Base-by-base conservation (phyloP, 2,113 vertebrate genomes). In the Neogobius melanostomus region DNA sequence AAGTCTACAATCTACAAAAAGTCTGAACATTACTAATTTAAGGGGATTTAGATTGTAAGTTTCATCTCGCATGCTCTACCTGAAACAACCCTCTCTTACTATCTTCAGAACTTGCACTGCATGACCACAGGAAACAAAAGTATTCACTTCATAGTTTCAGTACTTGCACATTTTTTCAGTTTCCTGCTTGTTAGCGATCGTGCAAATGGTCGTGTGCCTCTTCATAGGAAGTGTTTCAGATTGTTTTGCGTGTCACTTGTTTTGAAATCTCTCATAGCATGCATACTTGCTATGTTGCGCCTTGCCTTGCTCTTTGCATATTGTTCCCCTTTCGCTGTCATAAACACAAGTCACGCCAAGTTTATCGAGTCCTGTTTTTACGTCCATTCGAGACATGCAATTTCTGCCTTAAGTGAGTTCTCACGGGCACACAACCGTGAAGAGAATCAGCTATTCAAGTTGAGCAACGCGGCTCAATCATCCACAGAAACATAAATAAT, bases 401-500 rank as follows among this genome's bases (percentile, higher is more conserved):
- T 75, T 52, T 67, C 14, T 64, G 43, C 66, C 54, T 52, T n/a
- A 0, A n/a, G 44, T 10, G 53, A 21, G 17, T 14, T 61, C 66
- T 76, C 76, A n/a, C 75, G 61, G 1, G 48, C 72, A 76, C 42
- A 14, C 52, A 68, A 36, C 8, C 45, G 74, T 82, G 54, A 53
- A 47, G 79, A 77, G 63, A 63, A 72, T 68, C 14, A 3, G 71
- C 76, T 79, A 59, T 82, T 81, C 76, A 77, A 74, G 75, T 79
- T 85, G 75, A 66, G 80, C 77, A 88, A 83, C 53, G 60, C 56
- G 70, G 69, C 70, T 59, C 66, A 21, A 17, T 77, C 36, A 2
- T 74, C 47, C 53, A 36, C 66, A 80, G 83, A 72, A 88, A 85
- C 72, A 79, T 83, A 85, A 85, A 84, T 84, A 87, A 74, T 50